phyloP scores from a whole-genome alignment of 1,140 invertebrate species.

The Manduca sexta region DNA sequence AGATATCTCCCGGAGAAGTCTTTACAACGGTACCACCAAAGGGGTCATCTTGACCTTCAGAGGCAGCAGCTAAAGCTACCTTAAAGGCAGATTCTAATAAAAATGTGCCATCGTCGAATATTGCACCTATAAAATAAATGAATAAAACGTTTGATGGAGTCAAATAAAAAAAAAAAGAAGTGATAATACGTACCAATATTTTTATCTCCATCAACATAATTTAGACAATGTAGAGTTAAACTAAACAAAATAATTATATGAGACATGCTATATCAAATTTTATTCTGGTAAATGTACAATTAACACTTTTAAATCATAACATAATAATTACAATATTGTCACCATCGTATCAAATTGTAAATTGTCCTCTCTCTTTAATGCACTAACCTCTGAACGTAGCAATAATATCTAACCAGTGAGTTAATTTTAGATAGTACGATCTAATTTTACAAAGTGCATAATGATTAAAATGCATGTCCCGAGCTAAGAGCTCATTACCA shows the following conservation, averaged over 20 bases:
- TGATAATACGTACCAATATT: slow-evolving; percentile 37
- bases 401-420: background rate
- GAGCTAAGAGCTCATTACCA: too few species aligned
- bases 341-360: background rate
- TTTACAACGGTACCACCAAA: slow-evolving; percentile 35
- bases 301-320: too few species aligned
- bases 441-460: background rate
- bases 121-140: slow-evolving; percentile 32
- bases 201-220: slow-evolving; percentile 22
- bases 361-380: background rate
- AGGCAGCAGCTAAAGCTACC: slow-evolving; percentile 36
- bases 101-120: slow-evolving; percentile 53
- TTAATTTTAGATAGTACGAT: background rate
- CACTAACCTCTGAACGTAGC: background rate
- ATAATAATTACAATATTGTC: background rate
- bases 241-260: too few species aligned
- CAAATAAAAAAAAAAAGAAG: too few species aligned
- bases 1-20: slow-evolving; percentile 47
- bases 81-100: slow-evolving; percentile 52
- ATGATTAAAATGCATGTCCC: background rate
- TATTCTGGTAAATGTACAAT: too few species aligned
- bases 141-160: background rate
- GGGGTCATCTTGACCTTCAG: slow-evolving; percentile 41
- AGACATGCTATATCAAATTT: too few species aligned
- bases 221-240: background rate